Evolutionary conservation across 2,888 invertebrate species (phyloP).

Genomic region (Caenorhabditis virilis): DNA sequence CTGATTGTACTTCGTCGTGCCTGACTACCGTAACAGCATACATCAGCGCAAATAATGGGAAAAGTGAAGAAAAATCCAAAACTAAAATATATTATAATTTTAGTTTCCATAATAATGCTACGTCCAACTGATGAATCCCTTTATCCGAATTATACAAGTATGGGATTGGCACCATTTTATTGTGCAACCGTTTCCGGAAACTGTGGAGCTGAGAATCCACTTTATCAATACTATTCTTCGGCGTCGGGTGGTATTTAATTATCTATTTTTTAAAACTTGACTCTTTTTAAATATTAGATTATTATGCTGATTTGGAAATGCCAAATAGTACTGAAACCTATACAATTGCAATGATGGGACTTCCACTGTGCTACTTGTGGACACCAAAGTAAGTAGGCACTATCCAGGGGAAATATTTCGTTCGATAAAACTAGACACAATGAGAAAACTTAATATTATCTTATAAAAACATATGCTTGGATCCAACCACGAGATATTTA

Average conservation of each 20-base stretch:
- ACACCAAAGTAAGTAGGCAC: no score
- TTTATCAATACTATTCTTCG: conserved; percentile 37
- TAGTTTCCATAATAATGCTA: conserved; percentile 30
- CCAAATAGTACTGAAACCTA: conserved; percentile 21
- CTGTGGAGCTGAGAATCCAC: conserved; percentile 40
- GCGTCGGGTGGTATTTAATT: background rate
- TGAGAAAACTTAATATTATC: no score
- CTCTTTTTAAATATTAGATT: conserved; percentile 12
- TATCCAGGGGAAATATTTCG: no score
- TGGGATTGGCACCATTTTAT: conserved; percentile 18
- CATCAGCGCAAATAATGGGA: no score
- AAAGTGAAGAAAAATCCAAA: no score
- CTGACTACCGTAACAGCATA: no score
- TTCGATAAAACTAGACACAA: no score
- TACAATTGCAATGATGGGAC: conserved; percentile 16
- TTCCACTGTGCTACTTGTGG: conserved; percentile 33
- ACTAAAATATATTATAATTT: no score
- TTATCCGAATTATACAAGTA: conserved; percentile 22
- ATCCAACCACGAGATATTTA: no score
- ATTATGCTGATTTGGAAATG: conserved; percentile 23
- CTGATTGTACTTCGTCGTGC: background rate
- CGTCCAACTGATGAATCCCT: conserved; percentile 28
- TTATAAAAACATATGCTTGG: no score
- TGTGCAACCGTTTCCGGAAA: conserved; percentile 35
- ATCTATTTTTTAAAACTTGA: no score